Base-by-base conservation (phyloP, 2,888 invertebrate genomes). In the Sinhomidia bicolor region DNA sequence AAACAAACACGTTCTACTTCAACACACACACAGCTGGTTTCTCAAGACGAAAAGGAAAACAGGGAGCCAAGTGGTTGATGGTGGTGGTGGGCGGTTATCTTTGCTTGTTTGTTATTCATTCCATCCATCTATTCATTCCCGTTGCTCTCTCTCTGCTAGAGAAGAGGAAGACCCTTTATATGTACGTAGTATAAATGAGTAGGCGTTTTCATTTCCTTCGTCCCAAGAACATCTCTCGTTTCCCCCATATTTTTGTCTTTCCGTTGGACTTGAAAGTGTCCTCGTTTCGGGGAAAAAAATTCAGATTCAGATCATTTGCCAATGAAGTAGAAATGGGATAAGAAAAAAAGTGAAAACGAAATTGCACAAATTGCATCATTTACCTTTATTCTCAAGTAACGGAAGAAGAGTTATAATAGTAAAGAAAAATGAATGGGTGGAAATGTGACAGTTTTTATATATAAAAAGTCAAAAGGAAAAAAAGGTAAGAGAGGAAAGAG, bases 311-410 rank as follows among this genome's bases (percentile, higher is more conserved):
- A 41, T 68, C 68, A 68, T 32, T 17, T 17, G 7, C 12, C 10
- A 17, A 17, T 68, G 5, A 9, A 17, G 54, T 12, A 17, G 54
- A 17, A 54, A 54, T n/a, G n/a, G n/a, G n/a, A n/a, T n/a, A n/a
- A n/a, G 20, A 60, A 26, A 17, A 3, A 32, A 65, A 65, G 10
- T 1, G 12, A 10, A 12, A 7, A 32, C 17, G 51, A 78, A 76
- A 78, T 85, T 85, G 85, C 78, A 78, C 85, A 85, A 85, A 85
- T 85, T 78, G 85, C 85, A 85, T 85, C 85, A 85, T 78, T 85
- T 78, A 51, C 76, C 44, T 78, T 65, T 41, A n/a, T 26, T 82
- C 20, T n/a, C n/a, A n/a, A n/a, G n/a, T n/a, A n/a, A n/a, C n/a
- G n/a, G n/a, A n/a, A n/a, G n/a, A n/a, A n/a, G n/a, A n/a, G n/a